Evolutionary conservation across 2,888 invertebrate genomes (phyloP).

Genomic region (Eurytoma adleriae): DNA sequence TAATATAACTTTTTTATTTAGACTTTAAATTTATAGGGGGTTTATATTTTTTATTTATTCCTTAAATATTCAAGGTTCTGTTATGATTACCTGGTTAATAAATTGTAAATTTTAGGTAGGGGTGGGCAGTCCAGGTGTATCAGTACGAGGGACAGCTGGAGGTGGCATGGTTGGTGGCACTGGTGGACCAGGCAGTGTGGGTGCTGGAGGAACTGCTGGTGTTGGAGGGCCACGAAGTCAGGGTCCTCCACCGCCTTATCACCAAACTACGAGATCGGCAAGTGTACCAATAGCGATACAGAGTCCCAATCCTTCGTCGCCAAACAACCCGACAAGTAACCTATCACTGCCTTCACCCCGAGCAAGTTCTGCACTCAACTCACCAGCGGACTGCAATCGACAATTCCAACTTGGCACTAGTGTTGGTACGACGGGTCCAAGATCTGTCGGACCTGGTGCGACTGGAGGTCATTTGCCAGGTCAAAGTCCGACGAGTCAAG

Average conservation of each 20-base stretch:
- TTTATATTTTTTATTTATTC: too few relatives aligned
- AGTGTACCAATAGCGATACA: conserved; percentile 86
- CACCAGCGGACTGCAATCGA: conserved; percentile 82
- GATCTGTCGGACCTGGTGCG: conserved; percentile 39
- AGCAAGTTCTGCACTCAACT: conserved; percentile 83
- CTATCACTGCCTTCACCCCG: conserved; percentile 86
- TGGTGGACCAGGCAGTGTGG: conserved; percentile 78
- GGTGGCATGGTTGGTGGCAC: conserved; percentile 61
- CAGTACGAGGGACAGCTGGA: conserved; percentile 55
- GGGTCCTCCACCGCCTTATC: conserved; percentile 88
- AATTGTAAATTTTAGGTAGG: not conserved
- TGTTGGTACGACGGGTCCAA: not conserved
- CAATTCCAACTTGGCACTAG: conserved; percentile 76
- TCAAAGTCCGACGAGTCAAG: conserved; percentile 81
- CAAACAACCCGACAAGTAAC: conserved; percentile 84
- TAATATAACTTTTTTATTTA: too few relatives aligned
- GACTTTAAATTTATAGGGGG: too few relatives aligned
- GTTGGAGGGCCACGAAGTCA: conserved; percentile 78
- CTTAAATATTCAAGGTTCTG: too few relatives aligned
- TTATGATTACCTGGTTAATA: too few relatives aligned
- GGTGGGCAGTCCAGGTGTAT: conserved; percentile 78
- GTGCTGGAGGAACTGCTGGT: conserved; percentile 69
- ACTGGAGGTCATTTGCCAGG: conserved; percentile 78
- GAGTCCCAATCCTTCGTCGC: conserved; percentile 85
- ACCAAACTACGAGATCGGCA: conserved; percentile 85